phyloP scores from a whole-genome alignment of 2,888 invertebrate genomes.

The Cenopis cana region DNA sequence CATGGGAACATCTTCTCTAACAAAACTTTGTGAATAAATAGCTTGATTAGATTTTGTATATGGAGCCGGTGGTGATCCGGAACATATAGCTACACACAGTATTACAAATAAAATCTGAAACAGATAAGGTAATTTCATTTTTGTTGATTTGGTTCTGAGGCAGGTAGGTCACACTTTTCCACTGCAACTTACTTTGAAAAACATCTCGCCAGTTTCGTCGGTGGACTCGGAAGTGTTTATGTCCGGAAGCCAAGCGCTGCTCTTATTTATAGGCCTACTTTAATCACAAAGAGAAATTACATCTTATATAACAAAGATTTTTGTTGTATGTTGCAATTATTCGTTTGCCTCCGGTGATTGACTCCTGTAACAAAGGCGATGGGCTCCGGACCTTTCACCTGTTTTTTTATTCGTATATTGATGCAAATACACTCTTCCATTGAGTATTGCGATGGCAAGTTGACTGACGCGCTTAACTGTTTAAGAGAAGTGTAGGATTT shows the following conservation, averaged over 20 bases:
- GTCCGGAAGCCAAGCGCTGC: conserved; percentile 53
- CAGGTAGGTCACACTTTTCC: not conserved
- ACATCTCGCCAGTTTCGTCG: conserved; percentile 51
- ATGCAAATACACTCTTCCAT: conserved; percentile 38
- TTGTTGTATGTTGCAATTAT: conserved; percentile 55
- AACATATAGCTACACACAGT: conserved; percentile 48
- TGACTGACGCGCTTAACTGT: conserved; percentile 14
- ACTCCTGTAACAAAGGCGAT: conserved; percentile 55
- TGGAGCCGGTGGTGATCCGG: conserved; percentile 34
- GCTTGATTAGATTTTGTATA: conserved; percentile 48
- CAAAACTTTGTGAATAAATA: conserved; percentile 53
- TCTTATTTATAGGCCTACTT: conserved; percentile 56
- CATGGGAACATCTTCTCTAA: conserved; percentile 54
- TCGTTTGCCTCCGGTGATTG: conserved; percentile 48
- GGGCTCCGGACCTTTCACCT: conserved; percentile 55
- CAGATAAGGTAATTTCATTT: conserved; percentile 25
- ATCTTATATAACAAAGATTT: conserved; percentile 56
- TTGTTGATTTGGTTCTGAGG: not conserved
- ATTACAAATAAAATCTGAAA: conserved; percentile 52
- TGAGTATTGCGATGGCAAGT: conserved; percentile 46
- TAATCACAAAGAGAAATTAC: conserved; percentile 61
- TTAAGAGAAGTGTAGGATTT: not conserved
- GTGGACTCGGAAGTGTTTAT: conserved; percentile 55
- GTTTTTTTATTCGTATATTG: conserved; percentile 46
- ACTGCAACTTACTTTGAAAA: conserved; percentile 55